Evolutionary conservation across 2,888 invertebrate genomes (phyloP).

Genomic region (Antheraea assamensis): DNA sequence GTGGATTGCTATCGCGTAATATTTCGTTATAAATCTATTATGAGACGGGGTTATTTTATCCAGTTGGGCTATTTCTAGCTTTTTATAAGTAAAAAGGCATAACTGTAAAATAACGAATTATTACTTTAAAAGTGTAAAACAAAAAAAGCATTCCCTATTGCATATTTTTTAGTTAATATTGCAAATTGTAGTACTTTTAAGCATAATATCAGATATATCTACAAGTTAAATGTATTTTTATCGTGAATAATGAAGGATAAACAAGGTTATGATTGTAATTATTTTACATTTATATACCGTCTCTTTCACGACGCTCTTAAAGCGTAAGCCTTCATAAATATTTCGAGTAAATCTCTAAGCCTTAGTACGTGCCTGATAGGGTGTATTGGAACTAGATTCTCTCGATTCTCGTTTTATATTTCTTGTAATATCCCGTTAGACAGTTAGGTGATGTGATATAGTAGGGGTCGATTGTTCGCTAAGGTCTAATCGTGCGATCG

Average conservation of each 20-base stretch:
- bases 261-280: too few relatives aligned
- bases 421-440: neutral
- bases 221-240: neutral
- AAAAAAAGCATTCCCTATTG: neutral
- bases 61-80: neutral
- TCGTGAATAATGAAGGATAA: too few relatives aligned
- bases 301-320: neutral
- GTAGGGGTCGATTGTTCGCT: neutral
- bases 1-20: conserved; percentile 34
- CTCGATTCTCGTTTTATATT: neutral
- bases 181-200: neutral
- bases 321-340: neutral
- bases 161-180: neutral
- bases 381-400: neutral
- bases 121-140: neutral
- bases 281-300: too few relatives aligned
- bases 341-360: neutral
- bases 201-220: neutral
- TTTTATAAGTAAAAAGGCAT: neutral
- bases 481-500: conserved; percentile 38
- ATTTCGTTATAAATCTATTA: conserved; percentile 54
- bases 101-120: neutral
- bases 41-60: conserved; percentile 45
- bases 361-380: neutral
- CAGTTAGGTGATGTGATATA: conserved; percentile 3